Base-by-base conservation (phyloP, 1,140 invertebrate genomes). In the Drosophila ficusphila region DNA sequence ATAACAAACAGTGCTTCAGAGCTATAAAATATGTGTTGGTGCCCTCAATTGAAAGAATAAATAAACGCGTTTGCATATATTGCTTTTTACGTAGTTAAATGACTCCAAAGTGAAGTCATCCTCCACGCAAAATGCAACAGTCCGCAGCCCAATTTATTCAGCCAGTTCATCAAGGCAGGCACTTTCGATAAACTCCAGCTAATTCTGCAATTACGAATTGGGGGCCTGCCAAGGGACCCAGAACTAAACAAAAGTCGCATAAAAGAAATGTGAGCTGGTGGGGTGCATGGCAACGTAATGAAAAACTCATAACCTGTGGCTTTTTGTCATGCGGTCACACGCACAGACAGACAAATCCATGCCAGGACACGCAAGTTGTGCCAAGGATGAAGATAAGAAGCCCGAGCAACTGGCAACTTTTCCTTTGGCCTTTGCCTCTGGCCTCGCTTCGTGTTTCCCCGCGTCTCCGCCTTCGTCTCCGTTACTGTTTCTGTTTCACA, bases 251-350 rank as follows among this genome's bases (percentile, higher is more conserved):
- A 71, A 81, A 71, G 34, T 47, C 54, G 31, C 72, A 79, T 75
- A 69, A 77, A 62, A 69, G 64, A 42, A 61, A 56, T 52, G 49
- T 16, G 29, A 31, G 36, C 18, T 62, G 25, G 27, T 12, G 12
- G 14, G n/a, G 61, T 68, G 61, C 48, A 77, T 69, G 71, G 42
- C 51, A 73, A 62, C 51, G 65, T 86, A 85, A 86, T 85, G 79
- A 85, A 81, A 86, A 76, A 85, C 79, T 86, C 79, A 86, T 85
- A 85, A 85, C 79, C 79, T 85, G 79, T 85, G 79, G 79, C 79
- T 85, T 88, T 85, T 65, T 61, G 79, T 70, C 64, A 76, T 83
- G 81, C 79, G 81, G 79, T 83, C 76, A 86, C 65, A 86, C 81
- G 67, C 81, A 78, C 76, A 64, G 44, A 31, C 69, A 56, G 44